phyloP scores from a whole-genome alignment of 2,797 vertebrate genomes.

The Argyrosomus regius region DNA sequence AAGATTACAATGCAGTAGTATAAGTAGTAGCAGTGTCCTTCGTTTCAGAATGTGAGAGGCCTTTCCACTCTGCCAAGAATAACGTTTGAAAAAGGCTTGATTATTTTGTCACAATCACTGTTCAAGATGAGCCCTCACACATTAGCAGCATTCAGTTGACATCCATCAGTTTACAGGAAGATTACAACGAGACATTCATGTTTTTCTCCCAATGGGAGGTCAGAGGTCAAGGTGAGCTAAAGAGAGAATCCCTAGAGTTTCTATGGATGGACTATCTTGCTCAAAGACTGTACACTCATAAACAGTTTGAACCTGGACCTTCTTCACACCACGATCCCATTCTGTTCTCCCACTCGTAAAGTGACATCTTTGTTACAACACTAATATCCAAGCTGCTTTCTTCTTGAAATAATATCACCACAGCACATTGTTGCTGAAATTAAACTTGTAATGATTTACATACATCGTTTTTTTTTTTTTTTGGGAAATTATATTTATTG shows the following conservation, averaged over 20 bases:
- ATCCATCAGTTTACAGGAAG: neutral
- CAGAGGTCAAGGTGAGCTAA: conserved; percentile 3
- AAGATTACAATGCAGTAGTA: neutral
- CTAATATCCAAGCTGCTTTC: neutral
- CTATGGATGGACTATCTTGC: neutral
- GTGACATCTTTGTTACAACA: neutral
- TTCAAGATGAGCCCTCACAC: neutral
- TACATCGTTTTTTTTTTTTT: neutral
- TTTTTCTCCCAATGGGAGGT: neutral
- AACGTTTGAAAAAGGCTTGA: neutral
- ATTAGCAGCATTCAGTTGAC: neutral
- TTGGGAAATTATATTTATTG: no score
- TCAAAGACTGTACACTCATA: neutral
- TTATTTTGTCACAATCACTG: neutral
- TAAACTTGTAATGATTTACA: conserved; percentile 49
- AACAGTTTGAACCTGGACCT: neutral
- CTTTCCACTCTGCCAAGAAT: neutral
- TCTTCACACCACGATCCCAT: neutral
- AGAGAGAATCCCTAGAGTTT: neutral
- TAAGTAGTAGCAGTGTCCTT: neutral
- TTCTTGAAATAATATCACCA: conserved; percentile 9
- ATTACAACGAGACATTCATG: neutral
- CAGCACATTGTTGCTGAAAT: conserved; percentile 4
- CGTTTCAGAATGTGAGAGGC: neutral
- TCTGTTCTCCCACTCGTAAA: neutral